A percentile compares a stretch with the other conserved stretches of the same genome.
Evolutionary conservation across 2,888 invertebrate genomes (phyloP).

Genomic region (Synanthedon myopaeformis): DNA sequence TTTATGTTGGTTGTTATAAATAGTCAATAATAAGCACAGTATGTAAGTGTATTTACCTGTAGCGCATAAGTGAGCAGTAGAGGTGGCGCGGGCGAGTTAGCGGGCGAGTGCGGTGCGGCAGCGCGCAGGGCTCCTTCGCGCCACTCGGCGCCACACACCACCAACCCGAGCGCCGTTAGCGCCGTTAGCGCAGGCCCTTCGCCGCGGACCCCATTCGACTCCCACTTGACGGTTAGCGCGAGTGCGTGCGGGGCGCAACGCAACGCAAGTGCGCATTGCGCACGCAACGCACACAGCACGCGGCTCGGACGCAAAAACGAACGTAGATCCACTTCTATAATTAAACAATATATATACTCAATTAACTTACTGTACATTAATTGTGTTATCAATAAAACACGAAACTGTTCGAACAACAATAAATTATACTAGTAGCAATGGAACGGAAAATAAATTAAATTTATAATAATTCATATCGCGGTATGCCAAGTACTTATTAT

Average conservation of each 20-base stretch:
- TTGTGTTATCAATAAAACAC: no score
- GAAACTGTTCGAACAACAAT: no score
- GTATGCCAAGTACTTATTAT: no score
- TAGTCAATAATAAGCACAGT: not conserved
- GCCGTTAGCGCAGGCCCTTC: slow-evolving; percentile 13
- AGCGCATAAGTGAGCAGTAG: slow-evolving; percentile 23
- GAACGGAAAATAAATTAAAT: no score
- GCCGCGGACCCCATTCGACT: slow-evolving; percentile 4
- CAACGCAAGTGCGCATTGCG: slow-evolving; percentile 24
- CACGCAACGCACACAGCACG: slow-evolving; percentile 38
- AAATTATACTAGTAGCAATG: no score
- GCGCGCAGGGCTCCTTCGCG: slow-evolving; percentile 7
- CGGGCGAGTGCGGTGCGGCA: slow-evolving; percentile 16
- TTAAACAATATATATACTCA: no score
- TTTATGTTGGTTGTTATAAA: no score
- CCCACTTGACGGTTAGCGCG: slow-evolving; percentile 28
- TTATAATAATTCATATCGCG: no score
- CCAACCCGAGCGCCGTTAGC: slow-evolving; percentile 27
- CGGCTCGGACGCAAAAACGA: slow-evolving; percentile 35
- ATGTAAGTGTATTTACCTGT: slow-evolving; percentile 3
- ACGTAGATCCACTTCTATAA: slow-evolving; percentile 45
- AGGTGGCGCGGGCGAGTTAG: slow-evolving; percentile 39
- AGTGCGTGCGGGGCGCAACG: slow-evolving; percentile 17
- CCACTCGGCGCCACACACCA: slow-evolving; percentile 37
- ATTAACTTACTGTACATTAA: no score